These are phyloP conservation scores for Rugalucina vietnamica DNA, from an alignment of 2,888 invertebrate genomes.

Conservation along the genomic window DNA sequence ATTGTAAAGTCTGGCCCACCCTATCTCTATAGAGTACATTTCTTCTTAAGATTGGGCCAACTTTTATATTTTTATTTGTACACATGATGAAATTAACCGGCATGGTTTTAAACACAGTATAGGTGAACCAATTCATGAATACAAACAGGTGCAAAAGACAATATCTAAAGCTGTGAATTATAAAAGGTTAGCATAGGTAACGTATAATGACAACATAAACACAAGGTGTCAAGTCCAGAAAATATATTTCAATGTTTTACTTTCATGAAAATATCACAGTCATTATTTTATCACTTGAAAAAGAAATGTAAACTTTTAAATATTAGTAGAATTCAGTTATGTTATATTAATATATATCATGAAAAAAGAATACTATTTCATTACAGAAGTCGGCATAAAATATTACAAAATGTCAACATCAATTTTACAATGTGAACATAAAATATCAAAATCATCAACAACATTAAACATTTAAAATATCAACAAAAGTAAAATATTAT, in stretches of 20 bases:
- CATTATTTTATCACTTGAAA: neutral
- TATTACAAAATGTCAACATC: neutral
- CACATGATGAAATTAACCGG: neutral
- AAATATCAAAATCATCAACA: neutral
- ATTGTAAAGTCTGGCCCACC: no score
- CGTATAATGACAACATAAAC: neutral
- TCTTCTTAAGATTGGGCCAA: neutral
- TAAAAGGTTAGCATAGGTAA: neutral
- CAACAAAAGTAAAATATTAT: no score
- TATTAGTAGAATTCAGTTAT: neutral
- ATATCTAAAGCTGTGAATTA: neutral
- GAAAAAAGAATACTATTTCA: neutral
- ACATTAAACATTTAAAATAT: no score
- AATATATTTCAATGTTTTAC: neutral
- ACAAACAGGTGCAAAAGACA: neutral
- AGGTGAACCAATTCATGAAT: neutral
- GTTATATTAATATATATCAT: neutral
- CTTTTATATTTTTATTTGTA: neutral
- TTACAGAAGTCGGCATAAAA: neutral
- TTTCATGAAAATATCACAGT: constrained; percentile 7
- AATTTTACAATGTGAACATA: neutral
- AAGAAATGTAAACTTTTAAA: neutral
- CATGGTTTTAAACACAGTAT: neutral
- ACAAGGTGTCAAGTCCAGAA: neutral
- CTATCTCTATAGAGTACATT: no score